These are phyloP conservation scores for Valencia hispanica DNA, from an alignment of 2,797 vertebrate genomes.

Conservation along the genomic window DNA sequence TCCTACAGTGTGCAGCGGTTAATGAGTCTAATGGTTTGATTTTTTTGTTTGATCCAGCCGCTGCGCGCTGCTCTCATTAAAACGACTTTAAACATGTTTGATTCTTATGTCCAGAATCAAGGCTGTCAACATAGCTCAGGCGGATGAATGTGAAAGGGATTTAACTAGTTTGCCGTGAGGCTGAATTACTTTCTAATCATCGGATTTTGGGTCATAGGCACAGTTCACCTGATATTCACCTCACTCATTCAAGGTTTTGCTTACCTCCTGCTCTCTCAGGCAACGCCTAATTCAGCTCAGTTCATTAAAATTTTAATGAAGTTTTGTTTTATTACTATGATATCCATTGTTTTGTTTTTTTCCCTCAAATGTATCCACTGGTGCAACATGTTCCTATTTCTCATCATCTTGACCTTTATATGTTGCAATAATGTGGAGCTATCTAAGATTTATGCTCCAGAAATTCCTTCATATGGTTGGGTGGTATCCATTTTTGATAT, in stretches of 20 bases:
- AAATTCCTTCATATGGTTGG: not conserved
- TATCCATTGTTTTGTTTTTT: constrained; percentile 8
- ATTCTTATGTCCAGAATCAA: constrained; percentile 12
- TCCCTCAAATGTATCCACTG: not conserved
- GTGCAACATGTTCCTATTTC: not conserved
- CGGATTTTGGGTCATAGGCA: constrained; percentile 39
- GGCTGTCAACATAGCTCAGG: constrained; percentile 8
- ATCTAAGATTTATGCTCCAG: not conserved
- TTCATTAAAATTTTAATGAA: not conserved
- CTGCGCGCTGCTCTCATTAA: constrained; percentile 13
- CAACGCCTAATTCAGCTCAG: not conserved
- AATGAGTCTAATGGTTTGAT: constrained; percentile 22
- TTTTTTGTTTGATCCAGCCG: constrained; percentile 11
- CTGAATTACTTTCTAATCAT: constrained; percentile 26
- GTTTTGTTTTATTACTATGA: constrained; percentile 9
- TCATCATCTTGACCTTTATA: constrained; percentile 3
- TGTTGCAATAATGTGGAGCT: not conserved
- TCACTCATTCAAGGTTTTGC: constrained; percentile 29
- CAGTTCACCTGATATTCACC: constrained; percentile 45
- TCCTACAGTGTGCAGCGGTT: not conserved
- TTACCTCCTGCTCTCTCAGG: constrained; percentile 24
- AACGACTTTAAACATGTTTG: constrained; percentile 24
- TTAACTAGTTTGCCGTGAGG: constrained; percentile 1
- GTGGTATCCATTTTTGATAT: no score
- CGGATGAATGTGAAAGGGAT: constrained; percentile 19